Evolutionary conservation across 2,888 invertebrate species (phyloP).

Genomic region (Graphium colonna): DNA sequence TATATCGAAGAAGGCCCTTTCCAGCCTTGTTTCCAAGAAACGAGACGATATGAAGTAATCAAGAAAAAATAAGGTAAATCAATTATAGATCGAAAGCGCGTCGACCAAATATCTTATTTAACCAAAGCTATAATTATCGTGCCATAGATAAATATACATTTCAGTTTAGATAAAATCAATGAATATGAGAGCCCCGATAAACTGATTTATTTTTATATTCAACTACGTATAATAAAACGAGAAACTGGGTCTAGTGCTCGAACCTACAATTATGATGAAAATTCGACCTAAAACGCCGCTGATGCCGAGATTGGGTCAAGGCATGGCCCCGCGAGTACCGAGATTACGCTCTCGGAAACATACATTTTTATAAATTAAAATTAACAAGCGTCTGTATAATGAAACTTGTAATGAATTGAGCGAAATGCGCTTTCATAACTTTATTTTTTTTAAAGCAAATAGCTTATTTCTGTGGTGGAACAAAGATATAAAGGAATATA

Average conservation of each 20-base stretch:
- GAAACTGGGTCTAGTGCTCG: conserved; percentile 18
- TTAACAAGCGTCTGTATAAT: conserved; percentile 2
- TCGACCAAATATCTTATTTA: no score
- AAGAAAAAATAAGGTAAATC: no score
- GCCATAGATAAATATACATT: neutral
- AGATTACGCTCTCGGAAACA: conserved; percentile 10
- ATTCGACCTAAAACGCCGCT: conserved; percentile 12
- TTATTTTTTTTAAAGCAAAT: no score
- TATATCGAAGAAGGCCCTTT: no score
- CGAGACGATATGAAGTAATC: no score
- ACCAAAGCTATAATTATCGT: neutral
- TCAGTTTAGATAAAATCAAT: no score
- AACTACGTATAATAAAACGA: neutral
- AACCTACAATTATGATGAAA: conserved; percentile 7
- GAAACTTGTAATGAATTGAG: neutral
- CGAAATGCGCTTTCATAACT: neutral
- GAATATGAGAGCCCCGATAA: no score
- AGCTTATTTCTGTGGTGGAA: no score
- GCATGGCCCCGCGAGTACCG: neutral
- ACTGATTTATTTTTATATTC: neutral
- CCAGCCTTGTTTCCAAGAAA: no score
- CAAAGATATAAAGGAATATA: no score
- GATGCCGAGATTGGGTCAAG: conserved; percentile 20
- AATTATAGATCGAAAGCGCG: no score
- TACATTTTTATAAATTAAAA: conserved; percentile 13